Evolutionary conservation across 2,113 vertebrate species (phyloP), one percentile per base, ranked within the genome.

Genomic region (Macaca nemestrina): DNA sequence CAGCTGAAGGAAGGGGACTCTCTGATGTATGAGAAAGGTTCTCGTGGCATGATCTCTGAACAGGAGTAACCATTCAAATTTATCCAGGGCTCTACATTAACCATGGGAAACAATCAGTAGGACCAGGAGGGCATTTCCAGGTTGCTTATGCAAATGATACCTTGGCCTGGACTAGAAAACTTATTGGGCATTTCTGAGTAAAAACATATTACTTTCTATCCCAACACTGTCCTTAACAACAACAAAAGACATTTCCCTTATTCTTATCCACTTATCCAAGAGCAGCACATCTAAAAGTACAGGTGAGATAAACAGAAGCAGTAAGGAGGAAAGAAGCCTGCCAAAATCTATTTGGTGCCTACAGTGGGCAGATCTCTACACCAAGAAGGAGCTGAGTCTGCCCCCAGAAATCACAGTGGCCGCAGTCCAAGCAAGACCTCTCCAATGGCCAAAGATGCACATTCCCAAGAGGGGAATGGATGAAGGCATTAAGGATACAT

Each of bases 171-270:
- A 35, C n/a, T 0, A 32, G 88, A 85, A 80, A 94, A 75, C 93
- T 85, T 85, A 45, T 78, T 45, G 48, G 30, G 40, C 50, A 59
- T 59, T 84, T 52, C 45, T 52, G 25, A 83, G 32, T 50, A 45
- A 38, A 83, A 82, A 57, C 35, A 27, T n/a, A 23, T 73, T 55
- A 22, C 55, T 83, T 86, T 95, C 93, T 25, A 52, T 70, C 32
- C 52, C 68, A 72, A 67, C 1, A 27, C 30, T 93, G 95, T 93
- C 55, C 83, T 87, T 40, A 72, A 40, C 59, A n/a, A 38, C 14
- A 86, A 80, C 68, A 94, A 48, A 94, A 90, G 20, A 38, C 18
- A 81, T 78, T 88, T 90, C 59, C 79, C 57, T 67, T 67, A 50
- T 68, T 14, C 64, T 94, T 93, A 35, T 45, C 64, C 25, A 12